phyloP scores from a whole-genome alignment of 2,797 vertebrate genomes.

The Ctenochaetus hawaiiensis region DNA sequence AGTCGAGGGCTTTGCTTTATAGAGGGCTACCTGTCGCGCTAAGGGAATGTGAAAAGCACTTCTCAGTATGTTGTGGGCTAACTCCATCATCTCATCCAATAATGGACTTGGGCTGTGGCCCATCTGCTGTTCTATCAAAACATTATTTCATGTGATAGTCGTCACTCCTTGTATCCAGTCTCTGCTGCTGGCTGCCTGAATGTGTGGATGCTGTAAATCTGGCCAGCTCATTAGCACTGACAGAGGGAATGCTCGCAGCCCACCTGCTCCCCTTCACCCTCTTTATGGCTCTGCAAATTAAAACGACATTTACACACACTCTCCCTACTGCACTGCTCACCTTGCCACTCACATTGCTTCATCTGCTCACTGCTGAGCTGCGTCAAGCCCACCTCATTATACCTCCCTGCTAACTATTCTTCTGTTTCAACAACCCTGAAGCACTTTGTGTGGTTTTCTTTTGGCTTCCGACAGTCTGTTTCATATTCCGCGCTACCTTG shows the following conservation, averaged over 20 bases:
- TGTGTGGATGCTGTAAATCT: conserved; percentile 80
- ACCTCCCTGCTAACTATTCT: conserved; percentile 14
- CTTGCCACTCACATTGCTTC: conserved; percentile 67
- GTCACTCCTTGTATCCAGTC: conserved; percentile 51
- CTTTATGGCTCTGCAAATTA: conserved; percentile 87
- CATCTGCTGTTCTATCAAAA: conserved; percentile 77
- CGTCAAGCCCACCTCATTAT: conserved; percentile 24
- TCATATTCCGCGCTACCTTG: conserved; percentile 9
- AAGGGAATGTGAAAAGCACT: conserved; percentile 45
- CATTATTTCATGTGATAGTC: conserved; percentile 66
- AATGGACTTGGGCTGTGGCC: conserved; percentile 63
- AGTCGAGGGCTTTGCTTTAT: conserved; percentile 11
- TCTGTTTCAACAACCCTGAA: conserved; percentile 24
- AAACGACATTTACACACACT: conserved; percentile 79
- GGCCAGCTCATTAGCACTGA: conserved; percentile 83
- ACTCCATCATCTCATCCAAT: conserved; percentile 59
- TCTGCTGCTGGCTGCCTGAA: conserved; percentile 58
- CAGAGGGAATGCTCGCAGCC: conserved; percentile 80
- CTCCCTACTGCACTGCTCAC: conserved; percentile 61
- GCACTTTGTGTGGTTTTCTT: conserved; percentile 3
- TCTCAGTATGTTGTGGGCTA: conserved; percentile 41
- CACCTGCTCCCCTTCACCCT: conserved; percentile 85
- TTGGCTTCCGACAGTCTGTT: conserved; percentile 23
- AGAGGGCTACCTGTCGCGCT: conserved; percentile 50
- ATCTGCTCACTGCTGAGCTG: conserved; percentile 53